A percentile compares a stretch with the other conserved stretches of the same genome.
These are phyloP conservation scores for Tetraneura akinire DNA, from an alignment of 1,140 invertebrate genomes.

Conservation along the genomic window DNA sequence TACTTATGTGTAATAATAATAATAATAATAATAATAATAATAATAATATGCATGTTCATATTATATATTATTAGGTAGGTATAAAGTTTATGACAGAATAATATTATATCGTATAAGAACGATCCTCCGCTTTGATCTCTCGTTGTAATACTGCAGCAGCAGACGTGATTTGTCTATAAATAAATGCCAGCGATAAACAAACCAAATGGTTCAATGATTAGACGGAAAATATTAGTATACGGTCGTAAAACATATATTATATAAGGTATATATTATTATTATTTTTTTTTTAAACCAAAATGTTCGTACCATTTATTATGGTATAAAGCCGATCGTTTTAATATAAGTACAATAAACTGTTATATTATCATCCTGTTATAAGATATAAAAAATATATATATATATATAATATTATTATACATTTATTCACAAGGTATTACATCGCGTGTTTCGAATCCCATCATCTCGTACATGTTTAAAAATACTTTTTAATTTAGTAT, in stretches of 20 bases:
- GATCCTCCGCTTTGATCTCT: not conserved
- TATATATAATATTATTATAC: too few species aligned
- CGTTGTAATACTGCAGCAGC: not conserved
- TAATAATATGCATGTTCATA: too few species aligned
- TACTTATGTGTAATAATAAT: not conserved
- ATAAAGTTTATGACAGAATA: not conserved
- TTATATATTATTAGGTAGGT: not conserved
- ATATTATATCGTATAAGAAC: not conserved
- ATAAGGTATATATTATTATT: too few species aligned
- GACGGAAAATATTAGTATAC: too few species aligned
- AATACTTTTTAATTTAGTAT: too few species aligned
- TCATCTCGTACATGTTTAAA: too few species aligned
- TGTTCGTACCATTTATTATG: too few species aligned
- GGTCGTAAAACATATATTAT: not conserved
- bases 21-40: too few species aligned
- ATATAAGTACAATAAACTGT: not conserved
- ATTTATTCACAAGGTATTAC: too few species aligned
- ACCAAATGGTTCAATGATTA: not conserved
- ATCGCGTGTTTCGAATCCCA: too few species aligned
- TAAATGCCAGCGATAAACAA: not conserved
- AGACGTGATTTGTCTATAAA: not conserved
- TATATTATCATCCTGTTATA: not conserved
- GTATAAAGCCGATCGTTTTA: constrained; percentile 20
- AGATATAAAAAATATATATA: not conserved
- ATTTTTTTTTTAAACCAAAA: too few species aligned